These are phyloP conservation scores for Medauroidea extradentata DNA, from an alignment of 1,140 invertebrate genomes.

Conservation along the genomic window DNA sequence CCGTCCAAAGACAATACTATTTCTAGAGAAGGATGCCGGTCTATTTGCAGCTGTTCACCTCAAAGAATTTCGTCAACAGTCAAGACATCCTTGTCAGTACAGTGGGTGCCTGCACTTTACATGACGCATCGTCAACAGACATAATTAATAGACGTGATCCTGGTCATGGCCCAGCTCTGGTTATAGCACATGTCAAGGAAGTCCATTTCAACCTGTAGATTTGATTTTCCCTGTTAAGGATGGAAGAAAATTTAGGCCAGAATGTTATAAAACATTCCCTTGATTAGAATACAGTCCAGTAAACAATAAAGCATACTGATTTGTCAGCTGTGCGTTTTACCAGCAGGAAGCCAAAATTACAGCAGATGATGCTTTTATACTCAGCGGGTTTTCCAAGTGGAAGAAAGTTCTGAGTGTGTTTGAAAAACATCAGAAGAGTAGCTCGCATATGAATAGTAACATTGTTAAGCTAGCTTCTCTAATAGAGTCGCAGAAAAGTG, in stretches of 20 bases:
- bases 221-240: background rate
- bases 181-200: too few relatives aligned
- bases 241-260: slow-evolving; percentile 1
- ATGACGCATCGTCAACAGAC: too few relatives aligned
- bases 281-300: background rate
- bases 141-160: slow-evolving; percentile 4
- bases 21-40: too few relatives aligned
- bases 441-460: background rate
- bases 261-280: slow-evolving; percentile 1
- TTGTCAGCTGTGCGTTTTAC: slow-evolving; percentile 2
- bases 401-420: background rate
- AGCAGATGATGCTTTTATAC: background rate
- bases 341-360: background rate
- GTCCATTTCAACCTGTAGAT: background rate
- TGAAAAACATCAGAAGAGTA: background rate
- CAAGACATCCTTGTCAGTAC: too few relatives aligned
- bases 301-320: background rate
- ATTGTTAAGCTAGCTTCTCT: slow-evolving; percentile 1
- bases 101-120: too few relatives aligned
- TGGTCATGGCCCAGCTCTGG: background rate
- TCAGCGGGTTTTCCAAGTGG: background rate
- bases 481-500: background rate
- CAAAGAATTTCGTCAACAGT: too few relatives aligned
- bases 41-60: too few relatives aligned
- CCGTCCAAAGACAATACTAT: too few relatives aligned